Conservation (phyloP, 2,113 vertebrate species). For the Holacanthus passer region DNA sequence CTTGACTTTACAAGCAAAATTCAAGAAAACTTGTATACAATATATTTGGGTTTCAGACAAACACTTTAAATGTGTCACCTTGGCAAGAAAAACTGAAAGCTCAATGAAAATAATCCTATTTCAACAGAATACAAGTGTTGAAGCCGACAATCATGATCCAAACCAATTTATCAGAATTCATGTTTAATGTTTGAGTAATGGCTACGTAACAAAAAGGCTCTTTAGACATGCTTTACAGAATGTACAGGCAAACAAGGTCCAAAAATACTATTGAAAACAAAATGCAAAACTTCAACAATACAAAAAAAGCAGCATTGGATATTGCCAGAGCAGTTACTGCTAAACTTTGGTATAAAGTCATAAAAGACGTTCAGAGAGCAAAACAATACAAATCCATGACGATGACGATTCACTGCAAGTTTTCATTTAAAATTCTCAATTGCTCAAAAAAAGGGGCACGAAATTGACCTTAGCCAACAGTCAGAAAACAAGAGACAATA, state of each 20-base stretch:
- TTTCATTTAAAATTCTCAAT: slow-evolving; percentile 11
- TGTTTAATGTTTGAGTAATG: slow-evolving; percentile 84
- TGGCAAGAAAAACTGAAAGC: background rate
- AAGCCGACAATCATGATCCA: slow-evolving; percentile 12
- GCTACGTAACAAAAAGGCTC: slow-evolving; percentile 79
- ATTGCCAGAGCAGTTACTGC: slow-evolving; percentile 74
- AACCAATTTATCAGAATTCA: slow-evolving; percentile 58
- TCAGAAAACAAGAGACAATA: background rate
- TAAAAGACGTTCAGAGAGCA: slow-evolving; percentile 40
- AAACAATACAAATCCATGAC: slow-evolving; percentile 50
- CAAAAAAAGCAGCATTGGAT: slow-evolving; percentile 77
- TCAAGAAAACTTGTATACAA: background rate
- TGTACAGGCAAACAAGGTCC: slow-evolving; percentile 79
- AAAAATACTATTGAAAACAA: slow-evolving; percentile 65
- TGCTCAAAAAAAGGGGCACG: slow-evolving; percentile 1
- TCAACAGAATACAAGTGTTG: background rate
- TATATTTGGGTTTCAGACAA: background rate
- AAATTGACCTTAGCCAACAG: slow-evolving; percentile 7
- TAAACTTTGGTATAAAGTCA: slow-evolving; percentile 84
- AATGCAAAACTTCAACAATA: slow-evolving; percentile 47
- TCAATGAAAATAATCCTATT: background rate
- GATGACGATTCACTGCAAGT: background rate
- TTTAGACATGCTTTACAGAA: slow-evolving; percentile 87
- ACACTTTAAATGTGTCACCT: background rate
- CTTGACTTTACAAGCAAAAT: no score